Base-by-base conservation (phyloP, 2,888 invertebrate genomes). In the Andrena flavipes region DNA sequence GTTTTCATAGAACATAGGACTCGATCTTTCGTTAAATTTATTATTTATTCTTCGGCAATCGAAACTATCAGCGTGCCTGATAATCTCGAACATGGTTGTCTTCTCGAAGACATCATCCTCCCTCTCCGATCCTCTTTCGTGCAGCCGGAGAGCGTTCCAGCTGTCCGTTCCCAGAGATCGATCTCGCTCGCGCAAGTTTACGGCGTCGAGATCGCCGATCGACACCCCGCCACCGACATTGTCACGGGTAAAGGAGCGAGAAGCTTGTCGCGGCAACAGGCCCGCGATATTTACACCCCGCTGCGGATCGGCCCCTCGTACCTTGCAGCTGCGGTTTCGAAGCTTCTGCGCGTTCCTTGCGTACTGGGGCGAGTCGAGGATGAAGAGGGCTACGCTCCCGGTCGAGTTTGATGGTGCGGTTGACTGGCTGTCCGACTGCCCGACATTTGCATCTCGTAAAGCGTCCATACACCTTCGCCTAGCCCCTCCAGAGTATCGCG, bases 401-500 rank as follows among this genome's bases (percentile, higher is more conserved):
- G 62, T 29, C 59, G 49, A 59, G 77, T 42, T 73, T 74, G 83
- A 82, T 73, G 72, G 76, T 72, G 80, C 51, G 81, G 67, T 77
- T 62, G 78, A 81, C 68, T 75, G 81, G 60, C 75, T 85, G 88
- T 80, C 84, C 87, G 85, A 87, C 76, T 89, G 87, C 80, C 87
- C 87, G 89, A 89, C 77, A 90, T 90, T 89, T 84, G 88, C 84
- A 84, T 89, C 86, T 89, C 84, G 85, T 78, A 76, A 86, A 78
- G 85, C 74, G 74, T 51, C 35, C 42, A 26, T 29, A 54, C 64
- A 63, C 48, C 71, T 68, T 64, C 8, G 42, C 7, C 54, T 63
- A n/a, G 29, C n/a, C 67, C 72, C 60, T 59, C n/a, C 56, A 59
- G 54, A 77, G 60, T 84, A 80, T 84, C 69, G 63, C 75, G 72